Base-by-base conservation (phyloP, 2,113 vertebrate genomes). In the Trinectes maculatus region DNA sequence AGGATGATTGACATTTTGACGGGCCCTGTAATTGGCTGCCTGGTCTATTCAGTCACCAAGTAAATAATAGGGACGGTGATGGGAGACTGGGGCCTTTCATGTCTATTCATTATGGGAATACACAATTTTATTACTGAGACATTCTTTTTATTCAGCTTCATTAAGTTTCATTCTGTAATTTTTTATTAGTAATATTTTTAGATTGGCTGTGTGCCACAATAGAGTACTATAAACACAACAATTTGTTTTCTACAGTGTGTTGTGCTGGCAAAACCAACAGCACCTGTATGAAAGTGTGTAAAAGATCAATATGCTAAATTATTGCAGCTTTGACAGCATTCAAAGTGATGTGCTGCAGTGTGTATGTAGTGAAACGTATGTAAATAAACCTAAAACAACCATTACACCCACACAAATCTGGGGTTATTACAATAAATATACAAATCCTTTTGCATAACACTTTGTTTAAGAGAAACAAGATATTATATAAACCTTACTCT, bases 1-100 rank as follows among this genome's bases (percentile, higher is more conserved):
- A 77, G 5, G 12, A 46, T 88, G 84, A 86, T 74, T 88, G 86
- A 88, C 86, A 83, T 53, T 79, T 83, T 86, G 82, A 85, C 70
- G 13, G 59, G 53, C 44, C 31, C 67, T 82, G 54, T 85, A 87
- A 89, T 89, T 84, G 80, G 87, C 73, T 78, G 70, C 66, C 70
- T 74, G 75, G 67, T 78, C 76, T 84, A 33, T 61, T 80, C 80
- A 83, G 64, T 84, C 71, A 82, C 63, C 53, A 80, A 75, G 74
- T 81, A 79, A 86, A 88, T 79, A 86, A 88, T 83, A 66, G 79
- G 71, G 58, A 63, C 55, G 67, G 46, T 74, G 77, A 81, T 47
- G 62, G 69, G 47, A 72, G 62, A 66, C 48, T 64, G 15, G 33
- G 21, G 53, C 42, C 44, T 79, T 83, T 77, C 26, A 48, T 74